Evolutionary conservation across 2,797 vertebrate genomes (phyloP), one percentile per base, ranked within the genome.

Genomic region (Acanthornis magna): DNA sequence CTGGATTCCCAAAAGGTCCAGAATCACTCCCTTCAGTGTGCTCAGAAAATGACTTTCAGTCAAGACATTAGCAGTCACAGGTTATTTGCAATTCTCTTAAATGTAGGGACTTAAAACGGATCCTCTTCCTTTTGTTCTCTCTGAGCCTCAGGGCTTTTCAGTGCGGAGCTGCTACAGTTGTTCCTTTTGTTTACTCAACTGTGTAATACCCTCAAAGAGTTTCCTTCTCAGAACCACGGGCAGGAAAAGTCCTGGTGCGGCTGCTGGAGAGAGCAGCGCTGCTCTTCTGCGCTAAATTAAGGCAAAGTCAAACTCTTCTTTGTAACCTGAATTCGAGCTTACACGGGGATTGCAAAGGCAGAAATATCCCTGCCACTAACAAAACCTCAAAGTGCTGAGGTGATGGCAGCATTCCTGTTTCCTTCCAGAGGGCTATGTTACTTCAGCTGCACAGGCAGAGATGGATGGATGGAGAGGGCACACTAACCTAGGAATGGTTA

Each of bases 141-240:
- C 85, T 85, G 55, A 93, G 83, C 94, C 91, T 88, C 75, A 16
- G 84, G 94, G 85, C 76, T 82, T 95, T 93, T 89, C 77, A 85
- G 55, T 65, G 45, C 45, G 65, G 79, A 85, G 81, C 85, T 91
- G 77, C 81, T 76, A 45, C 38, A 75, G 54, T 92, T 85, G 79
- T 84, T 96, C 58, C 73, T 89, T 94, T 93, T 96, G 95, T 97
- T 96, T 96, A 94, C 62, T 92, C 78, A 77, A 36, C 71, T 92
- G 95, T 93, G 71, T 89, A 95, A 95, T 71, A 61, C n/a, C 54
- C 67, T 96, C 66, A 91, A 87, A 95, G 76, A 86, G 53, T 89
- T 95, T 91, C 45, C 42, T 89, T 58, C 87, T 84, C 85, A 47
- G 74, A 93, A 92, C 67, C 40, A 60, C 27, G n/a, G 74, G 78